Evolutionary conservation across 2,888 invertebrate species (phyloP).

Genomic region (Hypsopygia costalis): DNA sequence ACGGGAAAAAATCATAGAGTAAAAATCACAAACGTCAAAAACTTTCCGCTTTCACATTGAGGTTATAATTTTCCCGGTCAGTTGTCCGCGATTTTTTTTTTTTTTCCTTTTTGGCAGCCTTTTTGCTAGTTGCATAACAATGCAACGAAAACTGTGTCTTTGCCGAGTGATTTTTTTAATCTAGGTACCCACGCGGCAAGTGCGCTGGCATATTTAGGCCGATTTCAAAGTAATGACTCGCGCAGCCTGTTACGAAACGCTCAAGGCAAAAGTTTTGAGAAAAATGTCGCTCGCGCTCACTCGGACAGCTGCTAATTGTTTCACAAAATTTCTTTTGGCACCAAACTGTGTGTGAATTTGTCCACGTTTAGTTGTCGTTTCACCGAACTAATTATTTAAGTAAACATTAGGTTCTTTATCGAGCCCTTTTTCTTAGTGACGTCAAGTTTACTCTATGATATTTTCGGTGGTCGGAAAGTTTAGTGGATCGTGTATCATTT

Average conservation of each 20-base stretch:
- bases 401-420: slow-evolving; percentile 47
- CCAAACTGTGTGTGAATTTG: slow-evolving; percentile 38
- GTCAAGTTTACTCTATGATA: slow-evolving; percentile 40
- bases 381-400: slow-evolving; percentile 44
- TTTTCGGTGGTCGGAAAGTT: slow-evolving; percentile 32
- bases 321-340: slow-evolving; percentile 60
- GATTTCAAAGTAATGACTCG: slow-evolving; percentile 58
- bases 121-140: slow-evolving; percentile 70
- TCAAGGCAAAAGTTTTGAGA: slow-evolving; percentile 52
- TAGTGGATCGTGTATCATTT: slow-evolving; percentile 38
- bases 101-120: slow-evolving; percentile 53
- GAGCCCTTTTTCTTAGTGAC: slow-evolving; percentile 34
- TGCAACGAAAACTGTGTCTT: slow-evolving; percentile 65
- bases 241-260: slow-evolving; percentile 60
- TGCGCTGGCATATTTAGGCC: slow-evolving; percentile 49
- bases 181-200: slow-evolving; percentile 34
- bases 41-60: slow-evolving; percentile 42
- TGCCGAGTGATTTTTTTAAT: slow-evolving; percentile 52
- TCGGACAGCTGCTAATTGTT: slow-evolving; percentile 64
- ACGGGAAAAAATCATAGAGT: slow-evolving; percentile 52
- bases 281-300: slow-evolving; percentile 50
- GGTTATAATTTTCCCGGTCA: slow-evolving; percentile 53
- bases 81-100: slow-evolving; percentile 50
- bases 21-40: slow-evolving; percentile 25
- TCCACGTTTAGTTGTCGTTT: slow-evolving; percentile 27